Base-by-base conservation (phyloP, 1,140 invertebrate genomes). In the Drosophila lacertosa region DNA sequence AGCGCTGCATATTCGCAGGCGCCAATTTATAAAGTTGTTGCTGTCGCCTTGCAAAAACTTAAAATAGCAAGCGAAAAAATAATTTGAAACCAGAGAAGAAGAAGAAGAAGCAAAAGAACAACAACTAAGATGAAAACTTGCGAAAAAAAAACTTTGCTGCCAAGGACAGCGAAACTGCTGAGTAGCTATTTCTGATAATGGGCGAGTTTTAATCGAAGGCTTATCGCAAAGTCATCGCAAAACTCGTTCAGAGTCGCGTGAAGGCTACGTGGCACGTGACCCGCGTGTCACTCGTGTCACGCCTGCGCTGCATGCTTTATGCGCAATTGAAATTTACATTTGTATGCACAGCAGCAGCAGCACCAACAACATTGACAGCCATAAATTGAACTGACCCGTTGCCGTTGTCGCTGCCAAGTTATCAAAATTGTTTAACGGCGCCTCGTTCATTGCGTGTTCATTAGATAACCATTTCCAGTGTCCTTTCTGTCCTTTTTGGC, bases 271-370 rank as follows among this genome's bases (percentile, higher is more conserved):
- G 66, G 66, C 40, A 4, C 16, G 48, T 42, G 59, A 53, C 26
- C 35, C 50, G 60, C 29, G 47, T 32, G 59, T 16, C 39, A 26
- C 37, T 15, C 37, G 13, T 58, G 63, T 13, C 42, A 57, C 53
- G 33, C 16, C n/a, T 15, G 50, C 72, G 45, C 67, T 57, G 51
- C 11, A 44, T 74, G 80, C 83, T 83, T 83, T 78, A 83, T 55
- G 67, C 71, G 78, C 75, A 83, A 83, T 83, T 78, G 74, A 75
- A 83, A 75, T 83, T 78, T 74, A 72, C 74, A 83, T 83, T 83
- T 83, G 63, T 78, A 83, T 83, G 74, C 80, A 83, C 57, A 78
- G 40, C 64, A 73, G 39, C 32, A 24, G 1, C 54, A 18, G 11
- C 51, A 44, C 22, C 33, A 29, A 29, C 48, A 11, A 29, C 33